Evolutionary conservation across 1,140 invertebrate genomes (phyloP).

Genomic region (Drosophila orosa): DNA sequence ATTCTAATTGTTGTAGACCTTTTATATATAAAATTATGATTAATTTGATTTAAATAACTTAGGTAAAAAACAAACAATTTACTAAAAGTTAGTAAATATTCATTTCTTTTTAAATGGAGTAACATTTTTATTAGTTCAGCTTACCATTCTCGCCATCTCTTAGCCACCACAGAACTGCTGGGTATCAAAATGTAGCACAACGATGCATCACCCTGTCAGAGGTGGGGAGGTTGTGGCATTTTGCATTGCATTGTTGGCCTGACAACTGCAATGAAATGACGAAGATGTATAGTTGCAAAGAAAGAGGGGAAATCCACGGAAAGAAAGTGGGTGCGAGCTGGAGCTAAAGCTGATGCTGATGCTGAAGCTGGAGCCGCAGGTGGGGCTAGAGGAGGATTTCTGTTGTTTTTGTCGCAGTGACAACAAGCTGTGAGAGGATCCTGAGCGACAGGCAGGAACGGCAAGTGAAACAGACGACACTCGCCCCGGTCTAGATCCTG

Average conservation of each 20-base stretch:
- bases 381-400: conserved; percentile 8
- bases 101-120: background rate
- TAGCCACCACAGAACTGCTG: background rate
- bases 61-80: no score
- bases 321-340: conserved; percentile 17
- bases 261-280: conserved; percentile 77
- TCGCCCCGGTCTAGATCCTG: conserved; percentile 41
- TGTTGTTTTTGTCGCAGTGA: conserved; percentile 52
- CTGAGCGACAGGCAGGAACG: conserved; percentile 53
- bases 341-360: conserved; percentile 8
- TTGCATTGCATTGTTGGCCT: conserved; percentile 63
- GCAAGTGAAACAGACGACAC: conserved; percentile 28
- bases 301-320: conserved; percentile 7
- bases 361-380: conserved; percentile 18
- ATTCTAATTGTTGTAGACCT: background rate
- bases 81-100: background rate
- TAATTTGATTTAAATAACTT: background rate
- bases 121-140: background rate
- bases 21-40: background rate
- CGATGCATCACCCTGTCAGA: conserved; percentile 51
- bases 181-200: conserved; percentile 43
- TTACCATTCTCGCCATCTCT: background rate
- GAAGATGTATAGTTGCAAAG: conserved; percentile 66
- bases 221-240: conserved; percentile 49
- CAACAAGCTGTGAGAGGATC: conserved; percentile 55